phyloP scores from a whole-genome alignment of 2,888 invertebrate species.

The Drosophila ustulata region DNA sequence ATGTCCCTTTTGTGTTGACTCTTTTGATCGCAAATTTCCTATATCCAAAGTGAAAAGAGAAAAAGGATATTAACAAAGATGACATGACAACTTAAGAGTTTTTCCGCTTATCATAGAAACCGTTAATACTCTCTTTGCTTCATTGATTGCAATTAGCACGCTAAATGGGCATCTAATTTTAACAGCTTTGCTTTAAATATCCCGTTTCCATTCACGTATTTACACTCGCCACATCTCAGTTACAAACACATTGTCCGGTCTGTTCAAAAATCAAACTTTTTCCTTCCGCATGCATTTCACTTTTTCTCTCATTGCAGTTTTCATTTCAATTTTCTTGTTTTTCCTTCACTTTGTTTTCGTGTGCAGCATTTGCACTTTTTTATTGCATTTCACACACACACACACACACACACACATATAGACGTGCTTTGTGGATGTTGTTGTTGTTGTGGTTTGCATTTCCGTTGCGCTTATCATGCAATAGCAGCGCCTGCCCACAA shows the following conservation, averaged over 20 bases:
- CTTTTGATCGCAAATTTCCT: not conserved
- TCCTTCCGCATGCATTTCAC: constrained; percentile 51
- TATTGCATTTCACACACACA: constrained; percentile 30
- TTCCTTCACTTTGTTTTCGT: constrained; percentile 15
- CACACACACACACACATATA: not conserved
- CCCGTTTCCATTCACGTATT: not conserved
- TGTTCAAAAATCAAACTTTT: constrained; percentile 41
- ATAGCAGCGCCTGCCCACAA: constrained; percentile 32
- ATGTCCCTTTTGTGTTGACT: not conserved
- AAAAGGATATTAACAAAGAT: not conserved
- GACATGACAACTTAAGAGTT: not conserved
- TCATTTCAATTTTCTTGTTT: constrained; percentile 13
- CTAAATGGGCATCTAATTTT: not conserved
- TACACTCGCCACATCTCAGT: not conserved
- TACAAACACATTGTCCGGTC: constrained; percentile 19
- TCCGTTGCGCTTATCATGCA: constrained; percentile 58
- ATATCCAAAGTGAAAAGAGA: not conserved
- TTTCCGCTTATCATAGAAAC: not conserved
- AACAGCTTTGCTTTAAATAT: not conserved
- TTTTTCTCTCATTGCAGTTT: constrained; percentile 27
- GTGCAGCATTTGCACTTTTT: constrained; percentile 9
- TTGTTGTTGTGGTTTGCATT: constrained; percentile 39
- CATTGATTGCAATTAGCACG: not conserved
- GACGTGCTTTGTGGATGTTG: constrained; percentile 11
- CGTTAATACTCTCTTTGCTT: not conserved